Percentiles rank a stretch among this genome's conserved stretches.
Evolutionary conservation across 1,140 invertebrate species (phyloP).

Genomic region (Euglossa dilemma): DNA sequence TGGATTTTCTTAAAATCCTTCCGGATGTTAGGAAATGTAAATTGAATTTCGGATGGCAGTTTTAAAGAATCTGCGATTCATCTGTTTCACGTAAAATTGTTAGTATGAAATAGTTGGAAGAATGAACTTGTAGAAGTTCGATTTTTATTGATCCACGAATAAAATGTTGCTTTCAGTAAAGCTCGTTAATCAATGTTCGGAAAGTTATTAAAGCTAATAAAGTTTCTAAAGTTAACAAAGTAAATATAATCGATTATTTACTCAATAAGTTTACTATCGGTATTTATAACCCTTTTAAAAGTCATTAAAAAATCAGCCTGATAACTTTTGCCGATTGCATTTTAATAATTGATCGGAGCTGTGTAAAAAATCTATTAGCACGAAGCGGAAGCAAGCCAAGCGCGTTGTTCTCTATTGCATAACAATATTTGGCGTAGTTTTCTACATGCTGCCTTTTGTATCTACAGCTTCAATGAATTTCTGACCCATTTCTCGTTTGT

Average conservation of each 20-base stretch:
- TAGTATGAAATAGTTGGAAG: neutral
- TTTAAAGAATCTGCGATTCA: neutral
- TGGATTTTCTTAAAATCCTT: neutral
- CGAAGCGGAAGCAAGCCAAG: too few species aligned
- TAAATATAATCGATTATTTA: neutral
- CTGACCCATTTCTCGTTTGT: slow-evolving; percentile 22
- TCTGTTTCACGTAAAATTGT: neutral
- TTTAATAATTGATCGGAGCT: neutral
- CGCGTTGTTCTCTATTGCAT: neutral
- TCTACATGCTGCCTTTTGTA: neutral
- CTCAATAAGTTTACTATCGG: neutral
- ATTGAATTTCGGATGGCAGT: neutral
- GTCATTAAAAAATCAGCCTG: neutral
- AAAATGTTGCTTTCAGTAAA: too few species aligned
- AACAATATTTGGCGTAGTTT: neutral
- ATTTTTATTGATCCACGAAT: too few species aligned
- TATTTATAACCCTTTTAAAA: neutral
- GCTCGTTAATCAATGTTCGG: neutral
- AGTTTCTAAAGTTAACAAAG: neutral
- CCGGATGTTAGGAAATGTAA: neutral
- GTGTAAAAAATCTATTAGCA: neutral
- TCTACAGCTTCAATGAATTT: neutral
- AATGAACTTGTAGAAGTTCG: too few species aligned
- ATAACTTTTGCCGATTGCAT: neutral
- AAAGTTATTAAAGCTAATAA: neutral